Evolutionary conservation across 2,888 invertebrate genomes (phyloP).

Genomic region (Ophion ellenae): DNA sequence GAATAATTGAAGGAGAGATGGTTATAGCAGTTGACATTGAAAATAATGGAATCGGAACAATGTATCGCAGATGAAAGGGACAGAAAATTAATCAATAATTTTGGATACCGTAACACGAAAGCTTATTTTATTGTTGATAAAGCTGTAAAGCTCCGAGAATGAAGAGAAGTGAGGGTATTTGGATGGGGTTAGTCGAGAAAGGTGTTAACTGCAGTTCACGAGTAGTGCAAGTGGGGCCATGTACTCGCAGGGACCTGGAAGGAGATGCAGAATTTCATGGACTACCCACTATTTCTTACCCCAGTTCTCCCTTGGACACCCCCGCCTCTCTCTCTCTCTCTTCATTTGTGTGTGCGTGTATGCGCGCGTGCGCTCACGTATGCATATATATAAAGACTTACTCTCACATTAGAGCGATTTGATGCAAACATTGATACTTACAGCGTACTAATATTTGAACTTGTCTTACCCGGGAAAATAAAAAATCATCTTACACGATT

Average conservation of each 20-base stretch:
- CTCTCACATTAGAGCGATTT: too few species aligned
- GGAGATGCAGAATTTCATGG: conserved; percentile 50
- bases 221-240: conserved; percentile 49
- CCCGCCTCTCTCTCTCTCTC: not conserved
- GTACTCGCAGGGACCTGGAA: conserved; percentile 8
- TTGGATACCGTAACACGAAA: conserved; percentile 13
- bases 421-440: too few species aligned
- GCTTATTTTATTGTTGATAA: conserved; percentile 46
- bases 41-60: too few species aligned
- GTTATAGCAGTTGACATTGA: too few species aligned
- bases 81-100: conserved; percentile 6
- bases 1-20: not conserved
- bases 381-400: too few species aligned
- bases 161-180: conserved; percentile 29
- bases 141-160: conserved; percentile 14
- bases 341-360: too few species aligned
- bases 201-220: conserved; percentile 60
- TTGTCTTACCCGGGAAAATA: too few species aligned
- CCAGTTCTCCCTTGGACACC: conserved; percentile 7
- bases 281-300: conserved; percentile 34
- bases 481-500: too few species aligned
- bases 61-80: not conserved
- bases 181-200: conserved; percentile 48
- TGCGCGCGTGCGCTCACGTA: too few species aligned
- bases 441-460: too few species aligned